A percentile compares a stretch with the other conserved stretches of the same genome.
phyloP scores from a whole-genome alignment of 2,113 vertebrate genomes.

The Enhydra lutris region DNA sequence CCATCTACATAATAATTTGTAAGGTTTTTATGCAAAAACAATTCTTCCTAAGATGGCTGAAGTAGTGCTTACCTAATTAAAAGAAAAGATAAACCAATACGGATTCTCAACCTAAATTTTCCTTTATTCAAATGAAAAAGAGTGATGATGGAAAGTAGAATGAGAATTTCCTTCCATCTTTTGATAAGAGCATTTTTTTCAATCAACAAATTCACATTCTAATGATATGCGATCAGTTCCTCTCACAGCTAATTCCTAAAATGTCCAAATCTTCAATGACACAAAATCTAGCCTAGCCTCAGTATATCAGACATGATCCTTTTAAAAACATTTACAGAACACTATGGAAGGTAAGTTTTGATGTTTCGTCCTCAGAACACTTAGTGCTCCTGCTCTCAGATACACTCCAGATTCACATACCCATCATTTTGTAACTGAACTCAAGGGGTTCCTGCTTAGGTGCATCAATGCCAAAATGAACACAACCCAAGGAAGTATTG shows the following conservation, averaged over 20 bases:
- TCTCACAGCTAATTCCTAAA: neutral
- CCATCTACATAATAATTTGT: neutral
- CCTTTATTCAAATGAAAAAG: neutral
- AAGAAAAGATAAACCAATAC: neutral
- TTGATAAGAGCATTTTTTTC: neutral
- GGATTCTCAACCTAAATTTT: neutral
- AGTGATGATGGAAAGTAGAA: neutral
- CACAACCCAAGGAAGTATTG: neutral
- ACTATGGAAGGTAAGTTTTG: neutral
- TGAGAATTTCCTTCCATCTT: neutral
- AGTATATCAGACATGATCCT: neutral
- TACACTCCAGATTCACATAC: neutral
- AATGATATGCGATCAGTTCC: neutral
- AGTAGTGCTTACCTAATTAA: neutral
- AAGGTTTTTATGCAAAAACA: neutral
- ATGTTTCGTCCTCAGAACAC: neutral
- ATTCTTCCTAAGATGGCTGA: neutral
- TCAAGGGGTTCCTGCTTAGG: neutral
- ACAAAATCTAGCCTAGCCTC: neutral
- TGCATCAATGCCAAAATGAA: neutral
- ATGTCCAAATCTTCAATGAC: neutral
- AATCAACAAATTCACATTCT: neutral
- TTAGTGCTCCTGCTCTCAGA: neutral
- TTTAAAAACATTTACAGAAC: neutral
- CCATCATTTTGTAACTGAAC: neutral